Percentiles rank a stretch among this genome's conserved stretches.
phyloP scores from a whole-genome alignment of 1,140 invertebrate species.

The Galleria mellonella region DNA sequence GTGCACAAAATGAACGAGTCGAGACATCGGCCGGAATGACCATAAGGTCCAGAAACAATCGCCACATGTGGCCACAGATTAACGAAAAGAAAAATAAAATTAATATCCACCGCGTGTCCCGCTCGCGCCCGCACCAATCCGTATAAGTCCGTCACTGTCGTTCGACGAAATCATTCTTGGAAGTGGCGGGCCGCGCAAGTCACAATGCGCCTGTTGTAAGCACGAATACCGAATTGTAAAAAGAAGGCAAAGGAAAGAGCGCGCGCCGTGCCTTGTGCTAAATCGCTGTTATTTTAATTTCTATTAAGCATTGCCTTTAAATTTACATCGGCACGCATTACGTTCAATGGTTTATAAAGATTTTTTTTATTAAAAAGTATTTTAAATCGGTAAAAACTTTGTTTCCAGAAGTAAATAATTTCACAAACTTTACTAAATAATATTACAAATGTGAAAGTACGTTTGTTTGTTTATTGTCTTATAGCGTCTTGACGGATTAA shows the following conservation, averaged over 20 bases:
- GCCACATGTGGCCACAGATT: conserved; percentile 70
- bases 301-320: conserved; percentile 11
- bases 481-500: no score
- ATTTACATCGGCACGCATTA: not conserved
- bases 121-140: conserved; percentile 10
- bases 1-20: conserved; percentile 42
- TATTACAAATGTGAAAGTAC: no score
- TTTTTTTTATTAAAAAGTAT: no score
- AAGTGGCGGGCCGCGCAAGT: conserved; percentile 51
- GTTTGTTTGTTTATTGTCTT: no score
- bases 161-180: conserved; percentile 62
- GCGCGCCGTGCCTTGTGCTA: conserved; percentile 34
- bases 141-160: conserved; percentile 25
- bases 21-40: conserved; percentile 48
- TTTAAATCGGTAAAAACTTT: no score
- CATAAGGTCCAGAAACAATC: conserved; percentile 68
- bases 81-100: conserved; percentile 68
- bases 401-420: no score
- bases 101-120: conserved; percentile 35
- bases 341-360: no score
- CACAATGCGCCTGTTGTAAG: conserved; percentile 63
- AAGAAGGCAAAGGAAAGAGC: conserved; percentile 34
- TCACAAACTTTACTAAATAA: no score
- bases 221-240: conserved; percentile 35
- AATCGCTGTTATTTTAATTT: conserved; percentile 35